These are phyloP conservation scores for Harpagoxenus sublaevis DNA, from an alignment of 2,888 invertebrate species.

Conservation along the genomic window DNA sequence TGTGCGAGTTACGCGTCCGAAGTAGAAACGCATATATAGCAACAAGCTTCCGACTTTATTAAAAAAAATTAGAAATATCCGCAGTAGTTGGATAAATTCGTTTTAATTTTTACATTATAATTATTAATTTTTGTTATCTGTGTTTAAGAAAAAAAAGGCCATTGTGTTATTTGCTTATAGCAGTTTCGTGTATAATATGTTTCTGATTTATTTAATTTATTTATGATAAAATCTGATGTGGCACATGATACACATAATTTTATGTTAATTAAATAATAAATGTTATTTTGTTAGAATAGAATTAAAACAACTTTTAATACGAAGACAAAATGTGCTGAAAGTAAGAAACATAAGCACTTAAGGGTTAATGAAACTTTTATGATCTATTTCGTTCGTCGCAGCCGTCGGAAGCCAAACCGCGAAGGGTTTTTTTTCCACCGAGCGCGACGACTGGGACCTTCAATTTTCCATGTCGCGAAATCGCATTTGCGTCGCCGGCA, in stretches of 20 bases:
- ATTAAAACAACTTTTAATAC: not conserved
- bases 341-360: not conserved
- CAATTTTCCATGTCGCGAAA: constrained; percentile 63
- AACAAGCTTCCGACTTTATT: not conserved
- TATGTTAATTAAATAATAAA: not conserved
- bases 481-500: constrained; percentile 56
- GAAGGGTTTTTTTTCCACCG: constrained; percentile 19
- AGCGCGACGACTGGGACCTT: constrained; percentile 17
- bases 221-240: not conserved
- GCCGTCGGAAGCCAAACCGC: constrained; percentile 29
- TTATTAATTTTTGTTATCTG: not conserved
- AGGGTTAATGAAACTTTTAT: constrained; percentile 39
- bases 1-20: not conserved
- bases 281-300: not conserved
- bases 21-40: not conserved
- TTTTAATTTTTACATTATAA: not conserved
- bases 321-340: not conserved
- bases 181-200: not conserved
- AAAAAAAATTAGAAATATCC: not conserved
- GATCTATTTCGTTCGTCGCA: constrained; percentile 20
- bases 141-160: no score
- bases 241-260: not conserved
- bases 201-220: not conserved
- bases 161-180: no score
- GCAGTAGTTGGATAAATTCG: not conserved